Evolutionary conservation across 2,888 invertebrate genomes (phyloP).

Genomic region (Parnassius smintheus): DNA sequence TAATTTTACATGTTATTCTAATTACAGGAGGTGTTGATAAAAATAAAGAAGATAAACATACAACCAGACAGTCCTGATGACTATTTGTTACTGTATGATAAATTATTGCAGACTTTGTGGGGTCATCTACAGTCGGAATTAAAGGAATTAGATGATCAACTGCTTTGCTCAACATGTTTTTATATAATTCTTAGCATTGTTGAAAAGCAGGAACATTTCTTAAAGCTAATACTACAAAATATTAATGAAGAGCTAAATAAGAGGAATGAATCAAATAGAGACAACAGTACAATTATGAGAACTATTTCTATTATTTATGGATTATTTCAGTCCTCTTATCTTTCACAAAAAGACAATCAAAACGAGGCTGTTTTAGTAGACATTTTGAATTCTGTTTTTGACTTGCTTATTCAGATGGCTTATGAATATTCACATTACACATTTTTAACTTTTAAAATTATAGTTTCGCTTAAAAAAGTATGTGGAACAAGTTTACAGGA

Average conservation of each 20-base stretch:
- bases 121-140: slow-evolving; percentile 51
- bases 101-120: slow-evolving; percentile 51
- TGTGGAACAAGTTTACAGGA: slow-evolving; percentile 53
- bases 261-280: slow-evolving; percentile 29
- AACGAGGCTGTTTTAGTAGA: slow-evolving; percentile 27
- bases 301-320: slow-evolving; percentile 68
- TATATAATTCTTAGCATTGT: slow-evolving; percentile 51
- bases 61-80: slow-evolving; percentile 22
- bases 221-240: slow-evolving; percentile 43
- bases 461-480: slow-evolving; percentile 67
- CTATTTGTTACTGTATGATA: slow-evolving; percentile 39
- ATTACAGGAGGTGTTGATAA: slow-evolving; percentile 54
- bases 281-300: slow-evolving; percentile 36
- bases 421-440: slow-evolving; percentile 78
- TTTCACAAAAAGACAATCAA: slow-evolving; percentile 37
- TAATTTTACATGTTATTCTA: slow-evolving; percentile 12
- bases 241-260: slow-evolving; percentile 41
- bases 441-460: slow-evolving; percentile 74
- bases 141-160: slow-evolving; percentile 61
- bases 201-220: slow-evolving; percentile 45
- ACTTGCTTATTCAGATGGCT: slow-evolving; percentile 55
- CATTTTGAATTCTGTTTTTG: slow-evolving; percentile 48
- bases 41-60: slow-evolving; percentile 40
- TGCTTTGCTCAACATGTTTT: slow-evolving; percentile 67
- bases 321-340: slow-evolving; percentile 65